Conservation (phyloP, 2,797 vertebrate species). For the Gymnothorax reevesii region DNA sequence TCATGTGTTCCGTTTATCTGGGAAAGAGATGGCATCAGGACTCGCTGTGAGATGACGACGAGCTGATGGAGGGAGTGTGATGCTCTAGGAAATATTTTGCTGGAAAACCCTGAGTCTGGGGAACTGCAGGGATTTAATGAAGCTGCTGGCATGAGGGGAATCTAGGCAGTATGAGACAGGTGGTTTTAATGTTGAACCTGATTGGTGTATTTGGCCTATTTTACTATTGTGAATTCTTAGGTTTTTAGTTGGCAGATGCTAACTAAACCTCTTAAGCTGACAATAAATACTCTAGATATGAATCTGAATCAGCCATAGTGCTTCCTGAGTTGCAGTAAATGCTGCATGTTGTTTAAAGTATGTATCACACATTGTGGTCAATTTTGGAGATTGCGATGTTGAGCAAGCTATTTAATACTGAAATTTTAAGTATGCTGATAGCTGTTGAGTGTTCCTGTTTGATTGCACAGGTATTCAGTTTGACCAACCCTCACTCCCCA, state of each 20-base stretch:
- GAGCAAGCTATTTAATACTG: neutral
- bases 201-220: neutral
- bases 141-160: no score
- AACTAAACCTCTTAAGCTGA: neutral
- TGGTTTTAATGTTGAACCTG: no score
- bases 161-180: no score
- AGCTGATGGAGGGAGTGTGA: no score
- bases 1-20: no score
- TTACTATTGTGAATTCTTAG: neutral
- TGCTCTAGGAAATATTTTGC: no score
- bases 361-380: neutral
- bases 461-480: neutral
- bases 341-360: neutral
- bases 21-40: no score
- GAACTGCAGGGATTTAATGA: no score
- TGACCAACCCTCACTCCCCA: neutral
- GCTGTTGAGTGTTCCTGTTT: neutral
- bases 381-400: neutral
- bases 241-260: neutral
- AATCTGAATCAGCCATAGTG: neutral
- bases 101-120: no score
- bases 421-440: neutral
- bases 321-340: neutral
- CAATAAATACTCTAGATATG: neutral
- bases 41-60: no score